Evolutionary conservation across 2,113 vertebrate genomes (phyloP).

Genomic region (Cephalopholis sonnerati): DNA sequence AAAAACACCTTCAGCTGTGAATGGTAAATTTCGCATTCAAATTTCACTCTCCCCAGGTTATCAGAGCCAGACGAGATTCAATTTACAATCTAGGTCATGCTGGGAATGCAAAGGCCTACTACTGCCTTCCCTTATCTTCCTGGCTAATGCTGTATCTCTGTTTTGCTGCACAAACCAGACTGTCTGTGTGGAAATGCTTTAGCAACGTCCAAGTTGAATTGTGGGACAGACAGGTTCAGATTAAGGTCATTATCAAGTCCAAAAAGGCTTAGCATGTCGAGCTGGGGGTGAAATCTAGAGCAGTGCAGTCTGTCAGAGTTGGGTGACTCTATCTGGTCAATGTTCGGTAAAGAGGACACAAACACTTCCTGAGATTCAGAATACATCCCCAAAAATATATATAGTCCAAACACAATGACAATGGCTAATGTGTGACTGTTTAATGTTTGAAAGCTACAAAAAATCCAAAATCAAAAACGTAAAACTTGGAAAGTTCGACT

Average conservation of each 20-base stretch:
- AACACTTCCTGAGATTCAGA: background rate
- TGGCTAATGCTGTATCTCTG: constrained; percentile 14
- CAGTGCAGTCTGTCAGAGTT: background rate
- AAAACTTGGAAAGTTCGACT: background rate
- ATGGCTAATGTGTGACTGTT: background rate
- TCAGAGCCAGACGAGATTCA: constrained; percentile 48
- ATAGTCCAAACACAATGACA: background rate
- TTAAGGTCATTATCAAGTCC: constrained; percentile 40
- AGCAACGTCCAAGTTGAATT: constrained; percentile 22
- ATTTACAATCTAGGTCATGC: constrained; percentile 64
- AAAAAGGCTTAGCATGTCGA: constrained; percentile 23
- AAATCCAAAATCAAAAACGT: background rate
- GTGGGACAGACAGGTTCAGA: constrained; percentile 42
- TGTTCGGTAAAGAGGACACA: background rate
- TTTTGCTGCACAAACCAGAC: constrained; percentile 19
- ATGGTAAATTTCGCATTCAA: constrained; percentile 30
- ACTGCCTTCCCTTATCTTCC: constrained; percentile 41
- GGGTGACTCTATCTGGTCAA: background rate
- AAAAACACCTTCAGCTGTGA: constrained; percentile 6
- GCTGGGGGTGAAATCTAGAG: constrained; percentile 1
- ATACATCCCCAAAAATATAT: background rate
- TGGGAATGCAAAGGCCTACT: constrained; percentile 32
- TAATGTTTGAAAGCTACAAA: background rate
- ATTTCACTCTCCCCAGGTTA: constrained; percentile 29
- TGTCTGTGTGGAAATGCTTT: constrained; percentile 25